Evolutionary conservation across 2,113 vertebrate genomes (phyloP).

Genomic region (Myotis yumanensis): DNA sequence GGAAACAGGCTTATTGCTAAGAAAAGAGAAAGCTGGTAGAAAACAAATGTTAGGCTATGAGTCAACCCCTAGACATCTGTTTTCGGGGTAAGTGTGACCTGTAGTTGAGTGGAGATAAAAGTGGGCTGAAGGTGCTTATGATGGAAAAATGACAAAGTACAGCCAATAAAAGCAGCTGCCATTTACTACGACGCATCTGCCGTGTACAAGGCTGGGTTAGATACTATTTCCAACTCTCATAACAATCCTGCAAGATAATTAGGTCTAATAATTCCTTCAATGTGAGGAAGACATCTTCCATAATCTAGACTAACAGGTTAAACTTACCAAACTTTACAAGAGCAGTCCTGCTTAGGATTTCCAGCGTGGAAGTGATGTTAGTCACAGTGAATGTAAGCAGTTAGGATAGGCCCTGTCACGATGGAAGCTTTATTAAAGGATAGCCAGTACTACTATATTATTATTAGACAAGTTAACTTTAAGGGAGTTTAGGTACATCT

Average conservation of each 20-base stretch:
- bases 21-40: constrained; percentile 20
- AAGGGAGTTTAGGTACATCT: background rate
- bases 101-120: background rate
- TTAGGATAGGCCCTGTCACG: background rate
- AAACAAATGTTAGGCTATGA: background rate
- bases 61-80: background rate
- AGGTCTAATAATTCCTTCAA: constrained; percentile 30
- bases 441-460: background rate
- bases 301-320: constrained; percentile 15
- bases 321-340: background rate
- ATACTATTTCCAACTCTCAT: background rate
- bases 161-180: constrained; percentile 12
- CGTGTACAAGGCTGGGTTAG: background rate
- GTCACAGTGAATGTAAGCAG: constrained; percentile 26
- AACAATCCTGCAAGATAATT: constrained; percentile 13
- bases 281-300: constrained; percentile 1
- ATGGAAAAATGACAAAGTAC: background rate
- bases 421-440: constrained; percentile 11
- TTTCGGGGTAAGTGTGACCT: background rate
- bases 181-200: background rate
- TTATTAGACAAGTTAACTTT: constrained; percentile 28
- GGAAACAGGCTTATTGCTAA: constrained; percentile 6
- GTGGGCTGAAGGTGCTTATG: background rate
- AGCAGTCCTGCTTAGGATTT: constrained; percentile 25
- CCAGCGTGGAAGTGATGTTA: background rate